phyloP scores from a whole-genome alignment of 2,113 vertebrate genomes.

The Lathamus discolor region DNA sequence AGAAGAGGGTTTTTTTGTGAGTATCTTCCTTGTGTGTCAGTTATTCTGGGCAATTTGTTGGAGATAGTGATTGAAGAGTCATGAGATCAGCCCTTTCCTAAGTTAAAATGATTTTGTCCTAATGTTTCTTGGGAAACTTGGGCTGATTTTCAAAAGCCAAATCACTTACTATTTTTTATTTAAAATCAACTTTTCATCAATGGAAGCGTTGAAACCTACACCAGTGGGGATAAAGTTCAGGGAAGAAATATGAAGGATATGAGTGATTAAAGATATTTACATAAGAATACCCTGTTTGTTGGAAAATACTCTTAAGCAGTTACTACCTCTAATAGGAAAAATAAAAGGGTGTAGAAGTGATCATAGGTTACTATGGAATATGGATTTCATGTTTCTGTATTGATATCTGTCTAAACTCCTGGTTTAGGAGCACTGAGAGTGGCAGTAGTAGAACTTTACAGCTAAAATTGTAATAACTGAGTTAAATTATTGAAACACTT shows the following conservation, averaged over 20 bases:
- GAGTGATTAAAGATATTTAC: neutral
- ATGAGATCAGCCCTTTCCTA: neutral
- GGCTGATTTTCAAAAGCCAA: neutral
- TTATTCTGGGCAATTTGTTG: neutral
- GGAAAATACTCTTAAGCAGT: neutral
- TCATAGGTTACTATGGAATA: neutral
- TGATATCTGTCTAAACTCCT: neutral
- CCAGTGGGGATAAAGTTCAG: neutral
- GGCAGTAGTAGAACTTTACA: neutral
- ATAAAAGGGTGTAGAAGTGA: neutral
- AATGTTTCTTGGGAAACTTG: neutral
- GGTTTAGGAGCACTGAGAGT: neutral
- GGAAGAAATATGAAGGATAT: neutral
- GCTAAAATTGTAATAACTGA: neutral
- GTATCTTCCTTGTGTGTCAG: neutral
- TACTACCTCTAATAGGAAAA: neutral
- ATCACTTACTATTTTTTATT: neutral
- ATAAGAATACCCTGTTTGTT: neutral
- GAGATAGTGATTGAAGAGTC: neutral
- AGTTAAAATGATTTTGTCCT: conserved; percentile 3
- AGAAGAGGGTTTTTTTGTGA: neutral
- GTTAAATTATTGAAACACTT: neutral
- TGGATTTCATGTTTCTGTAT: neutral
- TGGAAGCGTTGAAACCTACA: neutral
- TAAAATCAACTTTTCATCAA: neutral